Evolutionary conservation across 2,113 vertebrate species (phyloP).

Genomic region (Oreochromis aureus): DNA sequence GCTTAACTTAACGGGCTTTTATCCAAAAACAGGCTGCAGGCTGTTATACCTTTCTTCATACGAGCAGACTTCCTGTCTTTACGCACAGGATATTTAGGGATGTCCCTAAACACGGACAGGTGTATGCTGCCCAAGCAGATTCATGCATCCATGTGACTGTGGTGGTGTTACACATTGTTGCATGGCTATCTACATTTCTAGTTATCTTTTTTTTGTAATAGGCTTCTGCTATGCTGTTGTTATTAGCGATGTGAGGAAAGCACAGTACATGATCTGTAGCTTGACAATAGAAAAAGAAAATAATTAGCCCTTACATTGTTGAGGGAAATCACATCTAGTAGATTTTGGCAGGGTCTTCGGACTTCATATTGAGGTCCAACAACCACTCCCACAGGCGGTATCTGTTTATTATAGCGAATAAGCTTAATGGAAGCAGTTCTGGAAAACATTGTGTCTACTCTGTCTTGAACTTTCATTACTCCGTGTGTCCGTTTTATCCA

Average conservation of each 20-base stretch:
- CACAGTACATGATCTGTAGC: background rate
- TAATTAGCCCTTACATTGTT: background rate
- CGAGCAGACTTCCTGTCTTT: background rate
- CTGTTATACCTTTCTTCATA: background rate
- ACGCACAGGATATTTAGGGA: background rate
- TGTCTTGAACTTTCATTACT: background rate
- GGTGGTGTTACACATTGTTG: background rate
- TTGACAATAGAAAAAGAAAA: background rate
- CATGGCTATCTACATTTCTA: background rate
- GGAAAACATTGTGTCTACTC: background rate
- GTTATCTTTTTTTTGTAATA: background rate
- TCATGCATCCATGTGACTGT: background rate
- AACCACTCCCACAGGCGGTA: background rate
- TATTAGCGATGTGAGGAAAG: background rate
- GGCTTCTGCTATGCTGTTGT: background rate
- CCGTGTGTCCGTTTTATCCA: background rate
- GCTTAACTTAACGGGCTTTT: background rate
- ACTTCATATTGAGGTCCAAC: background rate
- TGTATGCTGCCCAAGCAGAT: background rate
- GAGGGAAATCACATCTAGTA: background rate
- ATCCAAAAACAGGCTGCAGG: background rate
- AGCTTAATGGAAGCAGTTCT: background rate
- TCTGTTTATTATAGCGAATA: background rate
- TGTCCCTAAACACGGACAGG: background rate
- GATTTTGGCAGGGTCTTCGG: background rate